Percentiles rank a stretch among this genome's conserved stretches.
Conservation (phyloP, 2,797 vertebrate genomes). For the Brachyalestes nurse region DNA sequence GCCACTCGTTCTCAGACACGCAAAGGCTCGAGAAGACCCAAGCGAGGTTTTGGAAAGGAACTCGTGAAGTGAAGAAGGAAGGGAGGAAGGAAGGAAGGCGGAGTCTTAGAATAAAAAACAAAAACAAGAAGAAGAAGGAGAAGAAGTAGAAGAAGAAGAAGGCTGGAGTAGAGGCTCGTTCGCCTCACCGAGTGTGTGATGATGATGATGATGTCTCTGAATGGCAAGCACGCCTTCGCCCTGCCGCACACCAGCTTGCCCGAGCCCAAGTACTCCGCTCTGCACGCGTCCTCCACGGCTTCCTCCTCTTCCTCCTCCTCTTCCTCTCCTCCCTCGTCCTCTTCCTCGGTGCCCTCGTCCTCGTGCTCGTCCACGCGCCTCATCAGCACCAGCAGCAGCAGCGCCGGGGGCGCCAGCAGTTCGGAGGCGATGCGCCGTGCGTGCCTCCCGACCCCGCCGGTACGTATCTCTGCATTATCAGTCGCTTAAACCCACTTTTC, state of each 20-base stretch:
- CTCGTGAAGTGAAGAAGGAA: no score
- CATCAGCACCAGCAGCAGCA: slow-evolving; percentile 79
- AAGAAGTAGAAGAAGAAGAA: neutral
- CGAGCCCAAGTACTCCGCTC: slow-evolving; percentile 90
- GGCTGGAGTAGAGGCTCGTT: neutral
- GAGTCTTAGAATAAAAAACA: neutral
- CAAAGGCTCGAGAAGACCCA: neutral
- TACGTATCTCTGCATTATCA: slow-evolving; percentile 93
- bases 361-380: slow-evolving; percentile 86
- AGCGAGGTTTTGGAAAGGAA: neutral
- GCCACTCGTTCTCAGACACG: slow-evolving; percentile 54
- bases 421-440: slow-evolving; percentile 95
- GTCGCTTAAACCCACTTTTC: slow-evolving; percentile 85
- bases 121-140: neutral
- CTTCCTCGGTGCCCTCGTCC: slow-evolving; percentile 74
- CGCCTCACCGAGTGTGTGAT: slow-evolving; percentile 79
- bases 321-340: slow-evolving; percentile 77
- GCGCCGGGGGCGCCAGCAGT: slow-evolving; percentile 66
- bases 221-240: slow-evolving; percentile 94
- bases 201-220: slow-evolving; percentile 99
- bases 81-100: neutral
- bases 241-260: slow-evolving; percentile 91
- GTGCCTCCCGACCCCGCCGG: slow-evolving; percentile 97
- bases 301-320: slow-evolving; percentile 73
- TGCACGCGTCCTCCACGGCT: slow-evolving; percentile 85